Evolutionary conservation across 2,113 vertebrate species (phyloP).

Genomic region (Psophia crepitans): DNA sequence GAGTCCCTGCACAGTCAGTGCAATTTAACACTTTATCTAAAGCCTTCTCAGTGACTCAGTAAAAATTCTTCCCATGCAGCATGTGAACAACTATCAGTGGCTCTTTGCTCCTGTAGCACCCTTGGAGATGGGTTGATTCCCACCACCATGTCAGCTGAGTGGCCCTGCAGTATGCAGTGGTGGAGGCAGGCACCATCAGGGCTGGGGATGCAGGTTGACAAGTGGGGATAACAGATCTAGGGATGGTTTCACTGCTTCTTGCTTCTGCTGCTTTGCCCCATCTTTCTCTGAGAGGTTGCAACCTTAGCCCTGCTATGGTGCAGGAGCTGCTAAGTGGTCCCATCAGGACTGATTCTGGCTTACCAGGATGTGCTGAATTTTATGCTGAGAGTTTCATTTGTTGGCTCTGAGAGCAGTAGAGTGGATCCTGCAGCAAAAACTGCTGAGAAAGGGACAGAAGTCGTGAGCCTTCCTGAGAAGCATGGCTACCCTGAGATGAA

Average conservation of each 20-base stretch:
- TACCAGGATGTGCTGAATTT: neutral
- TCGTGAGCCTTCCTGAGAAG: neutral
- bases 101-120: neutral
- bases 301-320: neutral
- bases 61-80: neutral
- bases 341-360: neutral
- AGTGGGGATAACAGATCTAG: neutral
- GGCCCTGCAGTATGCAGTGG: neutral
- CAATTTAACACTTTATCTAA: neutral
- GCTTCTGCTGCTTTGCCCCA: neutral
- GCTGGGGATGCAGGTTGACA: fast-evolving
- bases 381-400: neutral
- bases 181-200: neutral
- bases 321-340: neutral
- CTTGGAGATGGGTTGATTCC: neutral
- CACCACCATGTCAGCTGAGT: fast-evolving
- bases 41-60: neutral
- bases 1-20: neutral
- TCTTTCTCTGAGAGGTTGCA: neutral
- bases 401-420: neutral
- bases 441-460: neutral
- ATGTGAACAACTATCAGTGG: neutral
- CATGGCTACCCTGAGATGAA: fast-evolving
- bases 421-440: neutral
- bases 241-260: neutral